Evolutionary conservation across 2,888 invertebrate species (phyloP), one percentile per base, ranked within the genome.

Genomic region (Carpatolechia fugitivella): DNA sequence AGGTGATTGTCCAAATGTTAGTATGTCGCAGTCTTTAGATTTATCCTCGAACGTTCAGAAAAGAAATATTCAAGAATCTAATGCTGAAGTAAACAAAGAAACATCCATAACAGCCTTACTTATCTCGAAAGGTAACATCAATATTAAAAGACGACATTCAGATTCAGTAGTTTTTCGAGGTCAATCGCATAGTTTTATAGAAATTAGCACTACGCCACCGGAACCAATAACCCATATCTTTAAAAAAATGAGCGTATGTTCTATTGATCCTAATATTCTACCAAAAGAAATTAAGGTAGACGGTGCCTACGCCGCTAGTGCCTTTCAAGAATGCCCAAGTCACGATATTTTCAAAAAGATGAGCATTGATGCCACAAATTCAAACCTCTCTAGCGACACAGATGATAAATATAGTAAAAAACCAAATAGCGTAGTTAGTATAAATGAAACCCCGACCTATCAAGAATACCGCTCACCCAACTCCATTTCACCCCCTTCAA

Each of bases 381-480:
- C 40, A 14, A 44, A 29, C 29, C 24, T 13, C 11, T 44, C 20
- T 24, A 59, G 44, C 31, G 51, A 61, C 20, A 35, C 33, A 3
- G 60, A 66, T 29, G 18, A 18, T 16, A 59, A 60, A 29, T 58
- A 57, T 18, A 76, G 74, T 58, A 80, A 70, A 65, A 83, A 74
- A 60, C 71, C 68, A 40, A 63, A 72, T 63, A 89, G 85, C 67
- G 80, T 82, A 60, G 90, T 91, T 60, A 91, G 89, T 69, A 91
- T 91, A 50, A 91, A 91, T 62, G 90, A 91, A 67, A 78, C 86
- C 56, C 90, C 90, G 35, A 85, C 86, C 59, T 87, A 88, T 70
- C 91, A 87, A 76, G 91, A 91, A 72, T 91, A 91, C 72, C 78
- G 72, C 40, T 81, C 81, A 49, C 80, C 81, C n/a, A 76, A 72